Evolutionary conservation across 2,113 vertebrate genomes (phyloP), one percentile per base, ranked within the genome.

Genomic region (Peucedramus taeniatus): DNA sequence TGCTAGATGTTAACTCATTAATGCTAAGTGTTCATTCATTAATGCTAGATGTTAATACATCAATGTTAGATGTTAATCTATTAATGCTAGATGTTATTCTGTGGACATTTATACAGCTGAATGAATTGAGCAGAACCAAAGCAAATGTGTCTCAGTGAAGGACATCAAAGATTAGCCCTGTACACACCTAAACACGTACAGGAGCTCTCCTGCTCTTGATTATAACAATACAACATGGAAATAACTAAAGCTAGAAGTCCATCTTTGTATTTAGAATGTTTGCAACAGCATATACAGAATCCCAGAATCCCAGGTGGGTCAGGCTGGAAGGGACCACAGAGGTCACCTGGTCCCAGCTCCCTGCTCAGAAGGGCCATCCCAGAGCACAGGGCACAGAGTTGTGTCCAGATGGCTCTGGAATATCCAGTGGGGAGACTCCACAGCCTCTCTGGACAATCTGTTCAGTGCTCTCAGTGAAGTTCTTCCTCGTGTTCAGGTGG

Each of bases 131-230:
- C 15, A 83, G 33, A 85, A 26, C n/a, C 14, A 57, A 76, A 54
- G 30, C 4, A 59, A 76, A 33, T 13, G 8, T 35, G 10, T 23
- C 24, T 40, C 28, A 9, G 12, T 40, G 56, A 61, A 35, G 35
- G 61, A 42, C 39, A 54, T 31, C 13, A 50, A 40, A 83, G 35
- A 35, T 54, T 3, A 50, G 9, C 13, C 16, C 11, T 8, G 4
- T 19, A 8, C 4, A 6, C 9, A 19, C 4, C 12, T 27, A 14
- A 37, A 24, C 6, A 49, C 0, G 0, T 19, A 15, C 1, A 27
- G 39, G n/a, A 61, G 17, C 20, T 70, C 28, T 78, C 26, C 31
- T 66, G 20, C 8, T 60, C 24, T 39, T 54, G 33, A 4, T 59
- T 74, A 1, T n/a, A 59, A 30, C 15, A 61, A 13, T 9, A 15